These are phyloP conservation scores for Apotomis betuletana DNA, from an alignment of 2,888 invertebrate species.

Conservation along the genomic window DNA sequence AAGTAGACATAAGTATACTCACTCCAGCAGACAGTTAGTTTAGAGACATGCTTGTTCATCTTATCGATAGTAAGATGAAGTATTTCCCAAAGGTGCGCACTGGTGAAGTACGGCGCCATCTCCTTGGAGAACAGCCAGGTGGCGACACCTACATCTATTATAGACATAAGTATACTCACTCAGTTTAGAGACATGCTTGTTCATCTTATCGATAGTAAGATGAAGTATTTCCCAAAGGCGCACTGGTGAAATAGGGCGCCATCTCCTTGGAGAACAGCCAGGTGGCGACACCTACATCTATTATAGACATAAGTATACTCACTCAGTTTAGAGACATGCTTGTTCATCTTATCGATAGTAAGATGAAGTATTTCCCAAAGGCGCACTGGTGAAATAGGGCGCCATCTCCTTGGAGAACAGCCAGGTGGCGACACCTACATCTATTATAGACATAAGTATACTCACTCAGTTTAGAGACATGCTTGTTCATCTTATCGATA, in stretches of 20 bases:
- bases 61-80: slow-evolving; percentile 97
- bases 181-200: slow-evolving; percentile 95
- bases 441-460: slow-evolving; percentile 45
- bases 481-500: slow-evolving; percentile 98
- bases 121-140: slow-evolving; percentile 99
- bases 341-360: slow-evolving; percentile 98
- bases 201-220: slow-evolving; percentile 97
- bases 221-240: slow-evolving; percentile 99
- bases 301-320: slow-evolving; percentile 55
- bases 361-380: slow-evolving; percentile 63
- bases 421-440: too few relatives aligned
- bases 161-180: slow-evolving; percentile 67
- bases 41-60: slow-evolving; percentile 97
- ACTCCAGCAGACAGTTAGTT: slow-evolving; percentile 80
- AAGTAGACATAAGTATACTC: slow-evolving; percentile 57
- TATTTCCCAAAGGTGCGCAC: slow-evolving; percentile 99
- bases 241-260: slow-evolving; percentile 94
- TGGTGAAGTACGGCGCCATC: slow-evolving; percentile 95
- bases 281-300: slow-evolving; percentile 87
- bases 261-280: slow-evolving; percentile 99
- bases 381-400: too few relatives aligned
- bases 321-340: slow-evolving; percentile 93
- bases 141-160: slow-evolving; percentile 84
- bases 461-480: slow-evolving; percentile 91
- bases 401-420: too few relatives aligned